Percentiles rank a stretch among this genome's conserved stretches.
These are phyloP conservation scores for Piscicola geometra DNA, from an alignment of 2,888 invertebrate genomes.

Conservation along the genomic window DNA sequence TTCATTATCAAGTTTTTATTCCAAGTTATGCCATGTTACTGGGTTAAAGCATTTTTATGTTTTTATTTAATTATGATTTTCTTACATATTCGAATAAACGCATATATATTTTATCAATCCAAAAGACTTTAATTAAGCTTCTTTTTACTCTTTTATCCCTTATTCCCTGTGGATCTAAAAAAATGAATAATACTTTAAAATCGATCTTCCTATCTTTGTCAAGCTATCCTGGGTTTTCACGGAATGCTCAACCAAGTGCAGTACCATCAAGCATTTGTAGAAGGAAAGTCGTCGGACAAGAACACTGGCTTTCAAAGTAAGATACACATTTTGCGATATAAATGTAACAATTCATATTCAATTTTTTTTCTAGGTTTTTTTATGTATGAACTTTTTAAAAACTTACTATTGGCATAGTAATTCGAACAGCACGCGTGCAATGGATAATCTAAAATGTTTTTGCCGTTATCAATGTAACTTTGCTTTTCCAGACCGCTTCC, in stretches of 20 bases:
- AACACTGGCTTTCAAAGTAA: conserved; percentile 40
- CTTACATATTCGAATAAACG: too few relatives aligned
- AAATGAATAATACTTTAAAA: too few relatives aligned
- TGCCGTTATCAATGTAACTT: too few relatives aligned
- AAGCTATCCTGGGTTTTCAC: conserved; percentile 97
- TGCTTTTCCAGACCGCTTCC: too few relatives aligned
- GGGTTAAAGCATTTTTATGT: not conserved
- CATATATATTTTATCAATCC: too few relatives aligned
- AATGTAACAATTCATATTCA: too few relatives aligned
- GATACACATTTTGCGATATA: not conserved
- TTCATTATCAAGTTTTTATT: not conserved
- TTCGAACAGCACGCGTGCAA: too few relatives aligned
- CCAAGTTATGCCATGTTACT: not conserved
- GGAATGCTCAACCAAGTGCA: conserved; percentile 99
- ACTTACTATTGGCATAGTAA: not conserved
- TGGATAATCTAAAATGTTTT: too few relatives aligned
- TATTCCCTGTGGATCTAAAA: too few relatives aligned
- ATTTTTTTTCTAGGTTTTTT: too few relatives aligned
- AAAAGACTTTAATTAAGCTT: too few relatives aligned
- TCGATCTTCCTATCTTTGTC: too few relatives aligned
- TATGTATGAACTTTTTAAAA: not conserved
- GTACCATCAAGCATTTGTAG: conserved; percentile 80
- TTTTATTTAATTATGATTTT: not conserved
- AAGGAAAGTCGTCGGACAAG: conserved; percentile 44
- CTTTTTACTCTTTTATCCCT: not conserved